phyloP scores from a whole-genome alignment of 1,140 invertebrate species.

The Campoletis sonorensis region DNA sequence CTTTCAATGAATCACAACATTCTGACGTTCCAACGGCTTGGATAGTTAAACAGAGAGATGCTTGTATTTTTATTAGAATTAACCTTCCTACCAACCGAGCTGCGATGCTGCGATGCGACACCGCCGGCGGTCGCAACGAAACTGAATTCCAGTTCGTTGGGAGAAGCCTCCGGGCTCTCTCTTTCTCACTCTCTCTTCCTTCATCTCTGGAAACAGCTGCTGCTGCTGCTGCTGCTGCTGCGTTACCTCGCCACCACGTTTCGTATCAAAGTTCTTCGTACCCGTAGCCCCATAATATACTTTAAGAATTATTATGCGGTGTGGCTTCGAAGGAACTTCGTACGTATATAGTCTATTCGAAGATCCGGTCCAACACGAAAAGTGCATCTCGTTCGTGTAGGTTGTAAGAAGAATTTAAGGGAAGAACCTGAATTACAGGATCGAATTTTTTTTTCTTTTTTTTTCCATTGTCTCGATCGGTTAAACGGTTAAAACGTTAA shows the following conservation, averaged over 20 bases:
- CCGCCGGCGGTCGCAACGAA: conserved; percentile 65
- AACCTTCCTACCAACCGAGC: background rate
- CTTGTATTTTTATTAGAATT: too few species aligned
- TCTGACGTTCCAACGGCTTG: too few species aligned
- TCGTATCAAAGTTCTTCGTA: background rate
- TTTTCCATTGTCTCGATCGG: too few species aligned
- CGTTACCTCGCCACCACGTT: conserved; percentile 1
- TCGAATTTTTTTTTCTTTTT: too few species aligned
- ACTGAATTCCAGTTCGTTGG: conserved; percentile 59
- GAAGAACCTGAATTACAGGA: too few species aligned
- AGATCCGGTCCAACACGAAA: background rate
- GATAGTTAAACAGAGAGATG: too few species aligned
- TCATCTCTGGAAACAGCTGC: conserved; percentile 11
- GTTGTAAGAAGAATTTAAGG: too few species aligned
- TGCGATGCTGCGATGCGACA: conserved; percentile 54
- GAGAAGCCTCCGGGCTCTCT: conserved; percentile 42
- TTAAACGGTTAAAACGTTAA: too few species aligned
- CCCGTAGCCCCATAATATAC: background rate
- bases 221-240: background rate
- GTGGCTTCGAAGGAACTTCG: background rate
- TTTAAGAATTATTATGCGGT: background rate
- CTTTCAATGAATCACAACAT: too few species aligned
- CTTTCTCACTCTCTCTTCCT: conserved; percentile 43
- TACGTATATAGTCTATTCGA: background rate
- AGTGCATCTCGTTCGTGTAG: too few species aligned